phyloP scores from a whole-genome alignment of 2,888 invertebrate genomes.

The Lasius platythorax region DNA sequence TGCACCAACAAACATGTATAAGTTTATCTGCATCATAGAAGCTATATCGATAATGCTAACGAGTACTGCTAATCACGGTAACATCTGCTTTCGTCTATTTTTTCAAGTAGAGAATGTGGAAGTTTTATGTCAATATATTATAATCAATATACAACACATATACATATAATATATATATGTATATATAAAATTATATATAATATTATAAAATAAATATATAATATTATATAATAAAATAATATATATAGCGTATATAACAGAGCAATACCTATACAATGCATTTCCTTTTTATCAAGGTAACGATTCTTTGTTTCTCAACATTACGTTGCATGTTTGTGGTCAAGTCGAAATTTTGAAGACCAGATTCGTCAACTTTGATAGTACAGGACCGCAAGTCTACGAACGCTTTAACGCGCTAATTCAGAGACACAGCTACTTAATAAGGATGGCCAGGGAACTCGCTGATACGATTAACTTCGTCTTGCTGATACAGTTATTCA shows the following conservation, averaged over 20 bases:
- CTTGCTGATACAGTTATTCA: constrained; percentile 14
- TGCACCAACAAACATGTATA: not conserved
- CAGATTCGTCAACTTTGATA: not conserved
- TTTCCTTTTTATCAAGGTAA: constrained; percentile 17
- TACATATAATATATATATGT: not conserved
- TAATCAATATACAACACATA: too few species aligned
- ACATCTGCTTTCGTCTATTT: not conserved
- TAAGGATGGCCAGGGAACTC: constrained; percentile 20
- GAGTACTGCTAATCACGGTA: constrained; percentile 22
- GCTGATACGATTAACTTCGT: constrained; percentile 8
- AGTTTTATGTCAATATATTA: too few species aligned
- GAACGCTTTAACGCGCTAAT: constrained; percentile 18
- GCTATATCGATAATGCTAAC: not conserved
- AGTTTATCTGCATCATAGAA: not conserved
- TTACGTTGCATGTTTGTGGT: constrained; percentile 5
- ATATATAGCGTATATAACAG: not conserved
- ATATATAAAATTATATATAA: not conserved
- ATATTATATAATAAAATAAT: not conserved
- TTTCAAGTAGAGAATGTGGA: too few species aligned
- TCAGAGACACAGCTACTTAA: not conserved
- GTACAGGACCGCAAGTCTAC: not conserved
- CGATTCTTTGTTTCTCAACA: constrained; percentile 6
- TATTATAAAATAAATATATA: not conserved
- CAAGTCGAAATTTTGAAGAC: constrained; percentile 28
- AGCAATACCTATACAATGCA: not conserved